These are phyloP conservation scores for Ictalurus furcatus DNA, from an alignment of 2,113 vertebrate species.

Conservation along the genomic window DNA sequence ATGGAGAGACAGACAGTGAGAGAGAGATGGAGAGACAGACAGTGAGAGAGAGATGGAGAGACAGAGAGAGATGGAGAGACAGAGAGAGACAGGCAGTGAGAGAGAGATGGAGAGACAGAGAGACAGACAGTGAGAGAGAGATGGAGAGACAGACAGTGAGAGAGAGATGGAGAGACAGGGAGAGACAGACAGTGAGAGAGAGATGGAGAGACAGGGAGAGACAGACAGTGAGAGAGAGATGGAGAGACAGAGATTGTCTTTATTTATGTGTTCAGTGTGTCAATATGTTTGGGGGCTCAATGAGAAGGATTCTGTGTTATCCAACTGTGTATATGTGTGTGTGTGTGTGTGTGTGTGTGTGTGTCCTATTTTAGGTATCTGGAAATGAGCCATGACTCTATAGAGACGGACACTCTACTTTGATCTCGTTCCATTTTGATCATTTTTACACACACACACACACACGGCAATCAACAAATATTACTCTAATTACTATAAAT, in stretches of 20 bases:
- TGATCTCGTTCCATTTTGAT: constrained; percentile 60
- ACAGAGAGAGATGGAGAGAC: neutral
- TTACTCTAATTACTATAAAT: neutral
- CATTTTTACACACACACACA: constrained; percentile 23
- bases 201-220: neutral
- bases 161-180: neutral
- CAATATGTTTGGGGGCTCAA: neutral
- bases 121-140: neutral
- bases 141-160: neutral
- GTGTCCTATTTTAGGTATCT: constrained; percentile 53
- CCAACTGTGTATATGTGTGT: neutral
- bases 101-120: neutral
- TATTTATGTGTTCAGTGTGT: neutral
- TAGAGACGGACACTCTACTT: constrained; percentile 55
- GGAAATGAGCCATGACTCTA: constrained; percentile 55
- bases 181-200: neutral
- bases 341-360: constrained; percentile 34
- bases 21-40: neutral
- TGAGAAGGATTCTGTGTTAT: neutral
- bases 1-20: neutral
- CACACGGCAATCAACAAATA: neutral
- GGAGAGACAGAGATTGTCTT: neutral
- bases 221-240: neutral
- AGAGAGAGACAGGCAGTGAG: neutral
- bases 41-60: neutral